Evolutionary conservation across 2,888 invertebrate species (phyloP), one percentile per base, ranked within the genome.

Genomic region (Drosophila rubida): DNA sequence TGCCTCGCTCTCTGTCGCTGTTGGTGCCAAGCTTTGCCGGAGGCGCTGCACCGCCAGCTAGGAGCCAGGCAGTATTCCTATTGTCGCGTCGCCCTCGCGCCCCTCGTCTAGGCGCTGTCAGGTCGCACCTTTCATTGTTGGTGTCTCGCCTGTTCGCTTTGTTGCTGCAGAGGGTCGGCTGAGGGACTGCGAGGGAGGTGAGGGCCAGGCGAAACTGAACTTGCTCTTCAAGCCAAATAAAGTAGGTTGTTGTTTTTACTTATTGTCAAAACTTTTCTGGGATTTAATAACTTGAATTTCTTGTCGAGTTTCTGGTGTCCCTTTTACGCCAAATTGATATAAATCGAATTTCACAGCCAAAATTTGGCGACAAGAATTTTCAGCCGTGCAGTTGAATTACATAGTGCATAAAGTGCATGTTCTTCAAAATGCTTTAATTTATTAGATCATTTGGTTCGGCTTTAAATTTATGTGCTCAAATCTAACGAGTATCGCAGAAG

Each of bases 281-380:
- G 39, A 75, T 77, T 80, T 80, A 79, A 79, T 77, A 80, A 71
- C 64, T 77, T 71, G 68, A 59, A 65, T 57, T 74, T 62, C 32
- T 71, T 59, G 66, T 77, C 57, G 66, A 69, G 63, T 69, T 77
- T 63, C 64, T 59, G 74, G 66, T 32, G 13, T n/a, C 19, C 13
- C 50, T 49, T 48, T 59, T 32, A 2, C 2, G 30, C 44, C 9
- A 59, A 75, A 55, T 77, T 69, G 53, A 78, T 69, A 64, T 67
- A 58, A 77, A 72, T 75, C 57, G 51, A 72, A 64, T 71, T 71
- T 70, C 39, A 6, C 35, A 11, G 22, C 8, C 41, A 22, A 22
- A 30, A 19, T 19, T 42, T 49, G 23, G 8, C 3, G 11, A 30
- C 16, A 16, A 7, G 16, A 37, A 35, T 30, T 41, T 48, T 48